A percentile compares a stretch with the other conserved stretches of the same genome.
These are phyloP conservation scores for Pangasius sanitwongsei DNA, from an alignment of 2,797 vertebrate species.

Conservation along the genomic window DNA sequence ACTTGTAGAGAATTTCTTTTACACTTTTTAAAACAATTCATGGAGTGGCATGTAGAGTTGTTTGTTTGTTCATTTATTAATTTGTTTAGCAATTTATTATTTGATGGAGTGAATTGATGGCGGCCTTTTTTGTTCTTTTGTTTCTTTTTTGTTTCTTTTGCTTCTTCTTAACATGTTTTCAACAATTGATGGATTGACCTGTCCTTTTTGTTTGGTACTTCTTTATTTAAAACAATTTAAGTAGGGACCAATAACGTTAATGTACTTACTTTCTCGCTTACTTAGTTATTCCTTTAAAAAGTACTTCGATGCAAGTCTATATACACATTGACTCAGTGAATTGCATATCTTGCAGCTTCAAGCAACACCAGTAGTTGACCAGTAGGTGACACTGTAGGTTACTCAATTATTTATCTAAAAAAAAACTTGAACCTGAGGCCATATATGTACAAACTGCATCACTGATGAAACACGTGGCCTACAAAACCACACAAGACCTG, in stretches of 20 bases:
- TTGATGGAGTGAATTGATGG: background rate
- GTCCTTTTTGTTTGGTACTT: background rate
- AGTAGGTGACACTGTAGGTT: constrained; percentile 64
- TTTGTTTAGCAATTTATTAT: too few species aligned
- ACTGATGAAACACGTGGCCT: background rate
- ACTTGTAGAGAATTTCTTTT: background rate
- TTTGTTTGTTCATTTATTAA: background rate
- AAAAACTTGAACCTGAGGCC: background rate
- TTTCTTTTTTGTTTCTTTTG: background rate
- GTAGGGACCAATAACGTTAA: background rate
- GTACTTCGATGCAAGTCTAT: background rate
- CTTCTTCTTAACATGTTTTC: background rate
- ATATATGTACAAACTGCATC: constrained; percentile 21
- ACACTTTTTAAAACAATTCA: background rate
- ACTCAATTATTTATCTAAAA: constrained; percentile 6
- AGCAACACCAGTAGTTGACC: constrained; percentile 26
- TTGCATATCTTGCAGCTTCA: background rate
- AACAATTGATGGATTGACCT: background rate
- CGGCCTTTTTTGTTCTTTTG: background rate
- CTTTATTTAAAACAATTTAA: background rate
- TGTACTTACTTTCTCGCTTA: background rate
- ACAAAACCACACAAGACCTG: background rate
- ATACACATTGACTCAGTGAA: background rate
- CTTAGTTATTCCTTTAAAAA: background rate
- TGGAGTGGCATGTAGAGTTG: background rate